Evolutionary conservation across 2,113 vertebrate genomes (phyloP).

Genomic region (Balaenoptera acutorostrata): DNA sequence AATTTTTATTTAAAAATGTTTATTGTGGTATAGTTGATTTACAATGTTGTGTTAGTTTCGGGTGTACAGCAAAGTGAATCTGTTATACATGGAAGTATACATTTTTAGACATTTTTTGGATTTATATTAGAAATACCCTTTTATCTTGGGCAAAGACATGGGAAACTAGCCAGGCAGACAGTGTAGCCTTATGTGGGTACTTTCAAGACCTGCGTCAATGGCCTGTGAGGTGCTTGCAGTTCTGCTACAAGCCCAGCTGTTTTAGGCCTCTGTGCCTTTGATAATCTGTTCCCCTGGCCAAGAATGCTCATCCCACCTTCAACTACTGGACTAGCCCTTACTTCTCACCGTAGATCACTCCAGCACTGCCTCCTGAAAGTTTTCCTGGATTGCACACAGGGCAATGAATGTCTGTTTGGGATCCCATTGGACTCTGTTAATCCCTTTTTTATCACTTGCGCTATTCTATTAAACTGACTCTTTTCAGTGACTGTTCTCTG

Average conservation of each 20-base stretch:
- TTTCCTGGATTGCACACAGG: background rate
- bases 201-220: background rate
- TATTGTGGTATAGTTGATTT: background rate
- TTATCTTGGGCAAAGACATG: background rate
- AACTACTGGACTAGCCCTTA: background rate
- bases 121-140: background rate
- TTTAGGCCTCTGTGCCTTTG: background rate
- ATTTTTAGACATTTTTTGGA: background rate
- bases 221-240: background rate
- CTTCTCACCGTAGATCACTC: background rate
- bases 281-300: background rate
- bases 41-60: background rate
- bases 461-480: background rate
- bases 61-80: background rate
- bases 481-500: background rate
- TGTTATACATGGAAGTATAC: background rate
- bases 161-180: background rate
- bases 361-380: background rate
- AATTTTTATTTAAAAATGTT: background rate
- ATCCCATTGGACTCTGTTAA: background rate
- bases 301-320: background rate
- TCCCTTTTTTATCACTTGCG: background rate
- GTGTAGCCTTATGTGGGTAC: background rate
- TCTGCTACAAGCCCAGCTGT: background rate
- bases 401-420: background rate